Evolutionary conservation across 2,888 invertebrate genomes (phyloP).

Genomic region (Sepiola atlantica): DNA sequence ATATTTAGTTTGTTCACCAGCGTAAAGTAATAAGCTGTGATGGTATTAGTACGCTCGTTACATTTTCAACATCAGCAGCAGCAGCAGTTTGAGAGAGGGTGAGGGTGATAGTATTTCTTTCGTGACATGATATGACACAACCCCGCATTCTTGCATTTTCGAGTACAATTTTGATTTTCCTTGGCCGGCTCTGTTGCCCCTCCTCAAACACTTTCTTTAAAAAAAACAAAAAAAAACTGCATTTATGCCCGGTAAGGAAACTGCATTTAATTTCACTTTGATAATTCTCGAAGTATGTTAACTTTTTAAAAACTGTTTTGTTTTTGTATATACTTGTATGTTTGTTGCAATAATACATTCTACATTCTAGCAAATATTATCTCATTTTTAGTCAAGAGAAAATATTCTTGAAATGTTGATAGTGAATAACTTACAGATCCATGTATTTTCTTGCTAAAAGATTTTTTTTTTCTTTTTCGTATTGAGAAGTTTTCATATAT

Average conservation of each 20-base stretch:
- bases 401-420: too few relatives aligned
- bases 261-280: neutral
- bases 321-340: too few relatives aligned
- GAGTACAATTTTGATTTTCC: neutral
- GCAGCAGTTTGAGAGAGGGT: neutral
- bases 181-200: neutral
- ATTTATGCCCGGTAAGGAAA: neutral
- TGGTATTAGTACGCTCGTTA: neutral
- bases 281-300: neutral
- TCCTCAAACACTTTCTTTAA: neutral
- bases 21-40: neutral
- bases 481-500: too few relatives aligned
- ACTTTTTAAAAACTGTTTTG: neutral
- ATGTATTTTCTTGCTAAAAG: too few relatives aligned
- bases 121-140: conserved; percentile 21
- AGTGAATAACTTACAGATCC: too few relatives aligned
- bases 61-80: neutral
- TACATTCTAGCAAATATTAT: too few relatives aligned
- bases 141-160: conserved; percentile 32
- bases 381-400: too few relatives aligned
- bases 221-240: too few relatives aligned
- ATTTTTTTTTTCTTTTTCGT: too few relatives aligned
- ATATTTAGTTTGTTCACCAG: neutral
- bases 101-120: neutral
- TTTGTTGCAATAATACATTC: too few relatives aligned